A percentile compares a stretch with the other conserved stretches of the same genome.
phyloP scores from a whole-genome alignment of 2,888 invertebrate species.

The Prosapia bicincta region DNA sequence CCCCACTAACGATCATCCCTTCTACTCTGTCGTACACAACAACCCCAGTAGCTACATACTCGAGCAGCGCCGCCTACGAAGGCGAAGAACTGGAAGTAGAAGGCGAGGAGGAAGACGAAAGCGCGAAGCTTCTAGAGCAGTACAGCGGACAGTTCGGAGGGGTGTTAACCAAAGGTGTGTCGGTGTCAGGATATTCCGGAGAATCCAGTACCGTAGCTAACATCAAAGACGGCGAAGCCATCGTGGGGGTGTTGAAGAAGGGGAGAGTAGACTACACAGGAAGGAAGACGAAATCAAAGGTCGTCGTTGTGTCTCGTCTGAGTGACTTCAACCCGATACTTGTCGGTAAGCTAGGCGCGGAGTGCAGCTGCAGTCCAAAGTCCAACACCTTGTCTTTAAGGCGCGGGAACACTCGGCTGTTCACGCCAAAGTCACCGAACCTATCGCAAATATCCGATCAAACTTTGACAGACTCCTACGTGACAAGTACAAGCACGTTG shows the following conservation, averaged over 20 bases:
- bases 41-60: slow-evolving; percentile 7
- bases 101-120: slow-evolving; percentile 33
- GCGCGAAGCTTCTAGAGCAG: slow-evolving; percentile 32
- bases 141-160: slow-evolving; percentile 35
- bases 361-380: slow-evolving; percentile 60
- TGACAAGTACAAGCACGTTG: slow-evolving; percentile 28
- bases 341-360: slow-evolving; percentile 66
- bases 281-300: slow-evolving; percentile 37
- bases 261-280: slow-evolving; percentile 32
- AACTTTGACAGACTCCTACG: slow-evolving; percentile 23
- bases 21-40: slow-evolving; percentile 32
- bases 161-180: slow-evolving; percentile 31
- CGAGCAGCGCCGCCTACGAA: slow-evolving; percentile 5
- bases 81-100: slow-evolving; percentile 36
- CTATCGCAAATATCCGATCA: slow-evolving; percentile 22
- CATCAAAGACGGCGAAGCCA: slow-evolving; percentile 37
- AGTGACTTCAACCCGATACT: slow-evolving; percentile 69
- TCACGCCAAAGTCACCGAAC: slow-evolving; percentile 39
- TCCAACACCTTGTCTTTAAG: slow-evolving; percentile 55
- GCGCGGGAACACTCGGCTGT: slow-evolving; percentile 46
- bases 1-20: slow-evolving; percentile 29
- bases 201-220: slow-evolving; percentile 36
- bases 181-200: slow-evolving; percentile 21
- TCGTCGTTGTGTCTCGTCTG: slow-evolving; percentile 49
- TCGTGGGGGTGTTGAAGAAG: slow-evolving; percentile 38